Evolutionary conservation across 2,113 vertebrate species (phyloP).

Genomic region (Trinectes maculatus): DNA sequence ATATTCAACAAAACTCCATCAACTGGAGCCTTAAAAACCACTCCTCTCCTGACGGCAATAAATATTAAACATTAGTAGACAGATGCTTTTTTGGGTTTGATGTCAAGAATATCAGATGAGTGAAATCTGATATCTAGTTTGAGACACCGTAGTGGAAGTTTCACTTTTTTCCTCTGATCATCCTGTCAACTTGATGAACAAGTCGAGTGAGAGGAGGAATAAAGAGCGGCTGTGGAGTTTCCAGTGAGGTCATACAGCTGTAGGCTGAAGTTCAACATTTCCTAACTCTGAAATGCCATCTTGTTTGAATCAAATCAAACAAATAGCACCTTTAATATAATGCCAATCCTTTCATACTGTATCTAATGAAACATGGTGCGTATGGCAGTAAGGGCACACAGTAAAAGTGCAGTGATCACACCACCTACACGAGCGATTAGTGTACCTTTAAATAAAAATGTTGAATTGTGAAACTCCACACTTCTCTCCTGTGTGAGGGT

Average conservation of each 20-base stretch:
- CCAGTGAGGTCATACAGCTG: constrained; percentile 60
- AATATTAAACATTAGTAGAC: no score
- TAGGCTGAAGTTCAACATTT: constrained; percentile 22
- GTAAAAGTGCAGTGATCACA: background rate
- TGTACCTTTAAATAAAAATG: constrained; percentile 20
- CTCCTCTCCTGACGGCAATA: no score
- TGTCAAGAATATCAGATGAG: no score
- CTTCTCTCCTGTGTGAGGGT: constrained; percentile 13
- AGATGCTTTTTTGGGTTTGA: no score
- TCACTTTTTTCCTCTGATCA: no score
- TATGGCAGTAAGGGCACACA: background rate
- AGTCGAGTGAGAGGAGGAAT: constrained; percentile 18
- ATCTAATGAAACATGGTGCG: no score
- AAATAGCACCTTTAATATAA: no score
- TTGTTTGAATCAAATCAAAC: no score
- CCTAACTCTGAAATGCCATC: background rate
- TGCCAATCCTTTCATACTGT: no score
- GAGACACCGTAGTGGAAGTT: no score
- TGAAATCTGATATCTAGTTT: no score
- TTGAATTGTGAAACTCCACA: constrained; percentile 12
- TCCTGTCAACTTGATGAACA: background rate
- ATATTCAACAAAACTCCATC: background rate
- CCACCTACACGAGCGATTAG: constrained; percentile 4
- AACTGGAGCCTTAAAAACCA: no score
- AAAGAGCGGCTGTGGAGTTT: constrained; percentile 54